Evolutionary conservation across 1,140 invertebrate genomes (phyloP).

Genomic region (Cydia fagiglandana): DNA sequence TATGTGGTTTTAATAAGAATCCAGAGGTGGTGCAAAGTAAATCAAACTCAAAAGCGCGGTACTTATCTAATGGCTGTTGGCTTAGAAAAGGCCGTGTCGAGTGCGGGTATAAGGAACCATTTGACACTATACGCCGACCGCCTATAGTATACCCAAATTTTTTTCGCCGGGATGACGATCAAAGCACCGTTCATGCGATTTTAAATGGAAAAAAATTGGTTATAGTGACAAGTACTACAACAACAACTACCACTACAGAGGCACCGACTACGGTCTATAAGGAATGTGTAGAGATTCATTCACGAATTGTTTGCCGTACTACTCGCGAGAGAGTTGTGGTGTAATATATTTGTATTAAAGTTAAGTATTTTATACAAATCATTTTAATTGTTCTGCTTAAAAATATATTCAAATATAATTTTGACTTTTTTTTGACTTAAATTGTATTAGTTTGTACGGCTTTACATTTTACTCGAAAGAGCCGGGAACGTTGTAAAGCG

Average conservation of each 20-base stretch:
- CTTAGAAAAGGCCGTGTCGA: conserved; percentile 3
- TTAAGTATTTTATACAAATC: background rate
- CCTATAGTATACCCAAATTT: background rate
- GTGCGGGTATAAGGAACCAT: conserved; percentile 20
- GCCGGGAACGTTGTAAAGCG: too few species aligned
- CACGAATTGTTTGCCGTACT: background rate
- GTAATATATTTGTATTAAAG: background rate
- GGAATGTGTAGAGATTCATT: conserved; percentile 18
- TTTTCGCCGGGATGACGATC: background rate
- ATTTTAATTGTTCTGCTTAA: too few species aligned
- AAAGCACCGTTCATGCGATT: background rate
- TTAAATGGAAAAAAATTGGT: background rate
- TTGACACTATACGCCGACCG: conserved; percentile 1
- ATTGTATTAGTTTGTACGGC: too few species aligned
- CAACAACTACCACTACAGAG: conserved; percentile 27
- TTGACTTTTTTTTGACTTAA: too few species aligned
- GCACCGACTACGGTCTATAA: conserved; percentile 13
- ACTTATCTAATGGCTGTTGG: background rate
- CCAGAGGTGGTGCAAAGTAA: background rate
- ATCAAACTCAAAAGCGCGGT: background rate
- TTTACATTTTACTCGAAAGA: too few species aligned
- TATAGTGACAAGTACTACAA: background rate
- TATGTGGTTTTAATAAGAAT: background rate
- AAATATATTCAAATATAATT: too few species aligned
- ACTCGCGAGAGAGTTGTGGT: background rate